Conservation (phyloP, 2,888 invertebrate genomes). For the Clivina fossor region DNA sequence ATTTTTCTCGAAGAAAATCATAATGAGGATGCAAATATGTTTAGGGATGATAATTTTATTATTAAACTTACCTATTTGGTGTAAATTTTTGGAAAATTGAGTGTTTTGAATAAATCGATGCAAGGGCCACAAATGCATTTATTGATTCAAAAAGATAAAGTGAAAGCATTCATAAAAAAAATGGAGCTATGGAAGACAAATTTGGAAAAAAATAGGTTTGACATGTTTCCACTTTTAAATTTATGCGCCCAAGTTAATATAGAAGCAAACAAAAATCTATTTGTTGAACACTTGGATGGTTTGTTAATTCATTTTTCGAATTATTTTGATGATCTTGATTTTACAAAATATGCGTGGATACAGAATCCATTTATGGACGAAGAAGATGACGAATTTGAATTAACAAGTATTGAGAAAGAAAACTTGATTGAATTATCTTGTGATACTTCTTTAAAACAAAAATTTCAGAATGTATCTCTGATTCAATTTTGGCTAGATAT, state of each 20-base stretch:
- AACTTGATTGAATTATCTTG: conserved; percentile 31
- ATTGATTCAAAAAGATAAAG: conserved; percentile 11
- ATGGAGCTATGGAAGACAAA: conserved; percentile 9
- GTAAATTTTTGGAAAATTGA: conserved; percentile 26
- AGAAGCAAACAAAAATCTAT: conserved; percentile 13
- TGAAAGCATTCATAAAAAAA: conserved; percentile 19
- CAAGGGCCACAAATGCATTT: conserved; percentile 24
- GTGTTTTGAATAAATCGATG: conserved; percentile 15
- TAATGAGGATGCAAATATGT: conserved; percentile 6
- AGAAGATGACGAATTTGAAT: conserved; percentile 33
- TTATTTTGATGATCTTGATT: conserved; percentile 21
- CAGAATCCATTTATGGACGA: conserved; percentile 21
- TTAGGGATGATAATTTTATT: conserved; percentile 10
- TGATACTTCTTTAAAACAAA: conserved; percentile 32
- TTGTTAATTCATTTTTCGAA: conserved; percentile 5
- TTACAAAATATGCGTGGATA: conserved; percentile 22
- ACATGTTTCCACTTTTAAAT: no score
- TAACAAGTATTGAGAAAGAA: conserved; percentile 32
- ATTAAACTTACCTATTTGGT: conserved; percentile 23
- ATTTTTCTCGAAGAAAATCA: conserved; percentile 3
- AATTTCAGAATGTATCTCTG: conserved; percentile 34
- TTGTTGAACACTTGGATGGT: conserved; percentile 3
- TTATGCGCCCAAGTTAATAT: conserved; percentile 3
- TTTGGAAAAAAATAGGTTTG: no score
- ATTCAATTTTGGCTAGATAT: conserved; percentile 36